Evolutionary conservation across 2,113 vertebrate species (phyloP).

Genomic region (Trogon surrucura): DNA sequence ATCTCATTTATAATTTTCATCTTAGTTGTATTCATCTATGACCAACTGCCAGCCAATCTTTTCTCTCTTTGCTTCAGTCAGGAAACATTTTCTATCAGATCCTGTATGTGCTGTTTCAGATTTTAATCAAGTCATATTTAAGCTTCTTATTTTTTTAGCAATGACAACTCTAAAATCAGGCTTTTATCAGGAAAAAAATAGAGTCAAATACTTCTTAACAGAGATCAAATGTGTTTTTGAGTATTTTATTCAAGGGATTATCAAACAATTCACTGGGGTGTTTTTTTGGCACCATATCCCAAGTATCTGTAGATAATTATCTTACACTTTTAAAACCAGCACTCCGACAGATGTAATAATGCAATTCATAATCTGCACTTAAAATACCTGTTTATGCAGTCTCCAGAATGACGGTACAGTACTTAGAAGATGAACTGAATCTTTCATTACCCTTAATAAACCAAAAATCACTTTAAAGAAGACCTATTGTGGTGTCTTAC

Average conservation of each 20-base stretch:
- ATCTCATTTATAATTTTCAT: neutral
- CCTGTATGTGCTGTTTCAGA: neutral
- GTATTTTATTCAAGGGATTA: neutral
- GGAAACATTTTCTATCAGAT: neutral
- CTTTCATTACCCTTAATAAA: slow-evolving; percentile 19
- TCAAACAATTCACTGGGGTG: neutral
- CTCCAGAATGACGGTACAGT: neutral
- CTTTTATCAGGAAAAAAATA: neutral
- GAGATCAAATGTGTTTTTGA: neutral
- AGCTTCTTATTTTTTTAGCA: neutral
- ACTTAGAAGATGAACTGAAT: neutral
- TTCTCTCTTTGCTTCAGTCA: neutral
- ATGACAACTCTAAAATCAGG: neutral
- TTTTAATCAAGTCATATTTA: neutral
- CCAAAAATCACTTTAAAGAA: slow-evolving; percentile 23
- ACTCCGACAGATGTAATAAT: neutral
- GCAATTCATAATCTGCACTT: neutral
- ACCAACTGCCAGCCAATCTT: neutral
- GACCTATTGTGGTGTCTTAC: neutral
- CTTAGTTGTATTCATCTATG: neutral
- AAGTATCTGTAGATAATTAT: neutral
- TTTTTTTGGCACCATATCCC: neutral
- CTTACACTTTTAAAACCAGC: neutral
- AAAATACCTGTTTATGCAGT: neutral
- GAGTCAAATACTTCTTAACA: neutral